A percentile compares a stretch with the other conserved stretches of the same genome.
phyloP scores from a whole-genome alignment of 2,888 invertebrate species.

The Silvanus unidentatus region DNA sequence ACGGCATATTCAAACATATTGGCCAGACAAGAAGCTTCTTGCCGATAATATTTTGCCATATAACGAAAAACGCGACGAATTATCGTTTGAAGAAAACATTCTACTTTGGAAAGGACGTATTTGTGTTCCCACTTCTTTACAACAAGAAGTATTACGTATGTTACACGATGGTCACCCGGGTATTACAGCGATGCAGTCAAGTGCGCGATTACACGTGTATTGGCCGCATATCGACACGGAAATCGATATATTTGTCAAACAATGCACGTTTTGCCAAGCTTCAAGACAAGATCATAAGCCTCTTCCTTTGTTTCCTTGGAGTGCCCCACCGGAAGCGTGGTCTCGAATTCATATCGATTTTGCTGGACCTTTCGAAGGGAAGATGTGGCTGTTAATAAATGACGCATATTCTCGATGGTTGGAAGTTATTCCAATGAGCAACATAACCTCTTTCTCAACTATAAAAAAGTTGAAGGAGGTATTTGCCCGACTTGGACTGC shows the following conservation, averaged over 20 bases:
- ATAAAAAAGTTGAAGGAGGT: constrained; percentile 13
- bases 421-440: constrained; percentile 14
- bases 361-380: constrained; percentile 19
- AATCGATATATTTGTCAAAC: constrained; percentile 10
- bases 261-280: constrained; percentile 16
- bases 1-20: constrained; percentile 5
- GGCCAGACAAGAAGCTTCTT: constrained; percentile 10
- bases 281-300: constrained; percentile 10
- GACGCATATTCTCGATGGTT: constrained; percentile 14
- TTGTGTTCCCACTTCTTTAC: constrained; percentile 7
- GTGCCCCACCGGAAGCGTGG: constrained; percentile 18
- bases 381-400: constrained; percentile 26
- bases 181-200: constrained; percentile 19
- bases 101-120: constrained; percentile 16
- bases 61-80: constrained; percentile 20
- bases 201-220: constrained; percentile 19
- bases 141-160: constrained; percentile 9
- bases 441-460: constrained; percentile 14
- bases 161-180: constrained; percentile 19
- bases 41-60: constrained; percentile 11
- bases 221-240: constrained; percentile 20
- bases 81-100: constrained; percentile 16
- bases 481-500: constrained; percentile 27
- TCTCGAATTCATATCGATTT: constrained; percentile 17
- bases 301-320: constrained; percentile 16